Percentiles rank a stretch among this genome's conserved stretches.
Conservation (phyloP, 2,888 invertebrate genomes). For the Steinernema carpocapsae region DNA sequence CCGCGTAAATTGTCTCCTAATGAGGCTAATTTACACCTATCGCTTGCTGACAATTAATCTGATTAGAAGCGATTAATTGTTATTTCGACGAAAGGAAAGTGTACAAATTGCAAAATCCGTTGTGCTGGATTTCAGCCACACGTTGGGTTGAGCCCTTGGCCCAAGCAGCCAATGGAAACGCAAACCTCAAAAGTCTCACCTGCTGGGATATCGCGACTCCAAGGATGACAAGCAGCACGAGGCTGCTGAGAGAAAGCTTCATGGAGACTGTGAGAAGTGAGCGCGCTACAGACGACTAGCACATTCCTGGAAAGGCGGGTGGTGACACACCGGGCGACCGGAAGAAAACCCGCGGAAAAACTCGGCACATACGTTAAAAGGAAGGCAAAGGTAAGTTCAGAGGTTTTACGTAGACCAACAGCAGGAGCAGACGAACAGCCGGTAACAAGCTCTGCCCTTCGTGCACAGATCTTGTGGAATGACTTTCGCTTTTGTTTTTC, state of each 20-base stretch:
- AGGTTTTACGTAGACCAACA: slow-evolving; percentile 1
- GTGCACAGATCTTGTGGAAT: slow-evolving; percentile 1
- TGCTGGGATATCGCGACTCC: background rate
- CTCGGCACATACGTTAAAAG: background rate
- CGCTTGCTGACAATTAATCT: no score
- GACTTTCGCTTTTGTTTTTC: slow-evolving; percentile 33
- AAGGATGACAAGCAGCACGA: background rate
- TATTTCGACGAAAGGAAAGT: no score
- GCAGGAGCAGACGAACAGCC: slow-evolving; percentile 6
- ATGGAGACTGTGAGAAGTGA: background rate
- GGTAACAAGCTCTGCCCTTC: slow-evolving; percentile 23
- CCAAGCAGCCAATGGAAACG: no score
- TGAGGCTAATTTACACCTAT: no score
- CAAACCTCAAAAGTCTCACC: background rate
- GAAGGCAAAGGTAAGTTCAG: slow-evolving; percentile 2
- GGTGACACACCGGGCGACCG: background rate
- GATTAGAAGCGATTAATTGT: no score
- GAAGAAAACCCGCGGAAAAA: background rate
- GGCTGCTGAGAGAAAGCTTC: slow-evolving; percentile 5
- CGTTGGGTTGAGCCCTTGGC: no score
- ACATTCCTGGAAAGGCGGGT: slow-evolving; percentile 11
- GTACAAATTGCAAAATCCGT: no score
- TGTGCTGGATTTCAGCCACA: no score
- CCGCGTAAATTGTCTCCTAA: no score
- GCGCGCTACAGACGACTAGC: background rate